Evolutionary conservation across 2,113 vertebrate genomes (phyloP).

Genomic region (Thinocorus orbignyianus): DNA sequence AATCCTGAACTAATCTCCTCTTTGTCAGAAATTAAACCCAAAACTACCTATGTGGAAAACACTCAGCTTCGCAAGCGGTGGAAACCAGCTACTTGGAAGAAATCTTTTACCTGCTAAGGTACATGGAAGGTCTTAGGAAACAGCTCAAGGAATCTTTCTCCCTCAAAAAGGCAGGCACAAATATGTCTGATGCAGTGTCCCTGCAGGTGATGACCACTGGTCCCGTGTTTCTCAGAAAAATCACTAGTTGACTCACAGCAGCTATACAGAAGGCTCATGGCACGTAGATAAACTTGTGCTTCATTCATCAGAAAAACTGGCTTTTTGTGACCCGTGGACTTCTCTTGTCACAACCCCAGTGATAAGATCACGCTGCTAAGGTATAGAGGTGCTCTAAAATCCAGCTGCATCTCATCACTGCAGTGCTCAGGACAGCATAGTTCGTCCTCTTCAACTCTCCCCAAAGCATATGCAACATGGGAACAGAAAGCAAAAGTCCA

Average conservation of each 20-base stretch:
- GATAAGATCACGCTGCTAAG: neutral
- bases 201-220: neutral
- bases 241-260: neutral
- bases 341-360: neutral
- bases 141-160: neutral
- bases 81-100: neutral
- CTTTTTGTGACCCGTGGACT: neutral
- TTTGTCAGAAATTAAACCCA: slow-evolving; percentile 26
- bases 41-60: neutral
- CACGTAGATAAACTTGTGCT: neutral
- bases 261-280: neutral
- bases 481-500: neutral
- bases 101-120: neutral
- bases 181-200: neutral
- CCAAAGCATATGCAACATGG: neutral
- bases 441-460: neutral
- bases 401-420: neutral
- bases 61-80: neutral
- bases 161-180: neutral
- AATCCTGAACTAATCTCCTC: slow-evolving; percentile 36
- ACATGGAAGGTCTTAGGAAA: neutral
- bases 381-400: neutral
- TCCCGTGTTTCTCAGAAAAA: neutral
- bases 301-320: neutral
- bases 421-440: neutral